phyloP scores from a whole-genome alignment of 2,888 invertebrate genomes.

The Lacanobia wlatinum region DNA sequence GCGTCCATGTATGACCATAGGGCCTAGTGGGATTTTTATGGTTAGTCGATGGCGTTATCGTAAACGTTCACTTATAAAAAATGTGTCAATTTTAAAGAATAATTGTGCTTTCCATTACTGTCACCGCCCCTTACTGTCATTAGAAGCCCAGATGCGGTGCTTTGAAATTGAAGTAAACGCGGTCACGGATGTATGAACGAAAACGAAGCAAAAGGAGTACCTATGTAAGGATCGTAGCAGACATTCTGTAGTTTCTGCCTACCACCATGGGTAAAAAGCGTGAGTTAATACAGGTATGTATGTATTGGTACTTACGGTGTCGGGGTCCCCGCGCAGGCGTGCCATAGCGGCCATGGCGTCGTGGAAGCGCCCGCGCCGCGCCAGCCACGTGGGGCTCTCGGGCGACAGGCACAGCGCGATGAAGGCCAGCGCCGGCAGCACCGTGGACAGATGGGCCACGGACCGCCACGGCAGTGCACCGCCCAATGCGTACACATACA shows the following conservation, averaged over 20 bases:
- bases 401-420: conserved; percentile 92
- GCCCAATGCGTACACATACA: conserved; percentile 93
- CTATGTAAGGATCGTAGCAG: background rate
- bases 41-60: too few species aligned
- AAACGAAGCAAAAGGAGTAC: background rate
- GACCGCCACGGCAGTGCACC: conserved; percentile 93
- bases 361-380: conserved; percentile 91
- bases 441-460: conserved; percentile 92
- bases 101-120: too few species aligned
- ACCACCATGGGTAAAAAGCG: background rate
- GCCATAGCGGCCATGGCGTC: conserved; percentile 91
- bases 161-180: too few species aligned
- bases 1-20: background rate
- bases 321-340: conserved; percentile 91
- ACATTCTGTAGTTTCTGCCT: background rate
- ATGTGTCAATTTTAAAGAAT: too few species aligned
- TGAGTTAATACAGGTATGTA: background rate
- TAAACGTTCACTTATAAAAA: too few species aligned
- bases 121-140: too few species aligned
- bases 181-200: background rate
- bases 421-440: conserved; percentile 91
- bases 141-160: too few species aligned
- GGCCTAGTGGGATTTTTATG: too few species aligned
- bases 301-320: conserved; percentile 83
- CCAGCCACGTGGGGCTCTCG: conserved; percentile 94